Evolutionary conservation across 2,113 vertebrate species (phyloP).

Genomic region (Eudyptes chrysolophus): DNA sequence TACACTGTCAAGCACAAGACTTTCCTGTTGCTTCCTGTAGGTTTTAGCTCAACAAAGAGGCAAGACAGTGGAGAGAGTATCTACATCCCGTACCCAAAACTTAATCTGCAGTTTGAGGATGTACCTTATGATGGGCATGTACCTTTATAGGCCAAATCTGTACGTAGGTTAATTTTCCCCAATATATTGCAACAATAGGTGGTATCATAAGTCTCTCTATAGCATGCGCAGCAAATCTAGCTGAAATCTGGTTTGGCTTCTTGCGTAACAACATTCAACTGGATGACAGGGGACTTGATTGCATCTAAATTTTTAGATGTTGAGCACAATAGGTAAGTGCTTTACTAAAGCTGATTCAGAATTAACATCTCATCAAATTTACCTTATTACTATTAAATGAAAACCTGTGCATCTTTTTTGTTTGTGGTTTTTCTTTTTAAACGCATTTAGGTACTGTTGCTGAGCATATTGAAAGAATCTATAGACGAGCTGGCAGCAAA

Average conservation of each 20-base stretch:
- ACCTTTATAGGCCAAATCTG: neutral
- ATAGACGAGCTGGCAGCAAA: constrained; percentile 91
- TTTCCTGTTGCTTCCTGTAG: neutral
- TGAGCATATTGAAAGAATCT: constrained; percentile 93
- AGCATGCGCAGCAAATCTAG: neutral
- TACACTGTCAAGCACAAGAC: neutral
- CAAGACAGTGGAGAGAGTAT: neutral
- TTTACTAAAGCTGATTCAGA: neutral
- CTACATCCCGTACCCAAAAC: neutral
- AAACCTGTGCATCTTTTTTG: neutral
- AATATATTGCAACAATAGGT: neutral
- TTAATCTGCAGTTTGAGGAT: neutral
- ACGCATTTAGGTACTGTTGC: constrained; percentile 81
- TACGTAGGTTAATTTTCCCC: neutral
- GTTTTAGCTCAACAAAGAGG: neutral
- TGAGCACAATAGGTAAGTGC: neutral
- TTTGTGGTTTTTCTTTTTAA: neutral
- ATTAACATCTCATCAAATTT: neutral
- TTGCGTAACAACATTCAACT: neutral
- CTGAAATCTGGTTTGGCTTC: neutral
- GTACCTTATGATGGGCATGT: neutral
- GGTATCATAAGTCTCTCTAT: neutral
- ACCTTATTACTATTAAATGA: neutral
- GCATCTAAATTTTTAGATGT: neutral
- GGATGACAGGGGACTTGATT: neutral